Evolutionary conservation across 2,888 invertebrate genomes (phyloP).

Genomic region (Callinectes sapidus): DNA sequence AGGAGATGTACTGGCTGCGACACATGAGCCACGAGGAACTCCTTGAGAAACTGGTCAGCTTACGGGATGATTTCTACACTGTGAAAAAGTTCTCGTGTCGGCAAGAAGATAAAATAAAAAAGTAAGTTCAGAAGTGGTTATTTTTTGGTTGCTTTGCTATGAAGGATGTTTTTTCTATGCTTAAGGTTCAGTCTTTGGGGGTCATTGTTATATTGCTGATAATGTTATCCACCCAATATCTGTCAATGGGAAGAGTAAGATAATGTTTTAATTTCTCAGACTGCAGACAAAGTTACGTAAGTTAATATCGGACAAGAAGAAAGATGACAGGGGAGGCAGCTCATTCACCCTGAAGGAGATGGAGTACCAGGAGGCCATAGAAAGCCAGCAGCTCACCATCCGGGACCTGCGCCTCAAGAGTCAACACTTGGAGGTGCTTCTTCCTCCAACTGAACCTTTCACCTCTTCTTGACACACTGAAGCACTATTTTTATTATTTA

Average conservation of each 20-base stretch:
- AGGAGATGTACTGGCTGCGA: slow-evolving; percentile 66
- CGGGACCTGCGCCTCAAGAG: slow-evolving; percentile 49
- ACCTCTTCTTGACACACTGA: neutral
- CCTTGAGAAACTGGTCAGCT: slow-evolving; percentile 52
- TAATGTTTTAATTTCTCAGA: slow-evolving; percentile 18
- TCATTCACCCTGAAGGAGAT: slow-evolving; percentile 40
- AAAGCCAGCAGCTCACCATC: slow-evolving; percentile 47
- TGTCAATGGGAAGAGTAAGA: neutral
- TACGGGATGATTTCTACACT: slow-evolving; percentile 60
- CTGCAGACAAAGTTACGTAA: slow-evolving; percentile 59
- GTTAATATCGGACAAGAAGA: slow-evolving; percentile 55
- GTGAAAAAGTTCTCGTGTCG: slow-evolving; percentile 57
- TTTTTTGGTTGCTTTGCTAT: neutral
- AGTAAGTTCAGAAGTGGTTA: slow-evolving; percentile 36
- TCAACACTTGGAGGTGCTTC: slow-evolving; percentile 60
- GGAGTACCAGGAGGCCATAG: slow-evolving; percentile 54
- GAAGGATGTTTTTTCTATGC: neutral
- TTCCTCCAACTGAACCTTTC: neutral
- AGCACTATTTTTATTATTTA: no score
- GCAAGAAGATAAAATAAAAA: slow-evolving; percentile 66
- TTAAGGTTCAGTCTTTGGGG: neutral
- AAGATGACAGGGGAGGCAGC: slow-evolving; percentile 18
- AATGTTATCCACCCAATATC: neutral
- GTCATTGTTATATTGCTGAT: neutral
- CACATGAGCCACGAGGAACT: slow-evolving; percentile 58